Evolutionary conservation across 2,113 vertebrate genomes (phyloP).

Genomic region (Oryzias celebensis): DNA sequence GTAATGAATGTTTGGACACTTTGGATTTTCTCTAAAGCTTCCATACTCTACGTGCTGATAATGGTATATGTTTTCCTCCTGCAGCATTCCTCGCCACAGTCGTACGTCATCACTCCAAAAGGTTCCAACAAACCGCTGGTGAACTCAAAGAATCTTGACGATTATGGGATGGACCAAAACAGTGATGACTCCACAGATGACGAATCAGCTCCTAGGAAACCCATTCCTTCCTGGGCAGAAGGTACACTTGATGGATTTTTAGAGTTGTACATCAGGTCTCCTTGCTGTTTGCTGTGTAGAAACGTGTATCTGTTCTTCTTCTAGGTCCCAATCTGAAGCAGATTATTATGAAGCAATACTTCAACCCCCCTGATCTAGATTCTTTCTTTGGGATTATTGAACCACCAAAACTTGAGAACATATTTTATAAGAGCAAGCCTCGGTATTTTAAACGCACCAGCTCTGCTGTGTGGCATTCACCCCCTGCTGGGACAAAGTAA

Average conservation of each 20-base stretch:
- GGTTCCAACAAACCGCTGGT: slow-evolving; percentile 63
- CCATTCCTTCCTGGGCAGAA: slow-evolving; percentile 89
- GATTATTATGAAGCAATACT: slow-evolving; percentile 85
- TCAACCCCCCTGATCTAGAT: slow-evolving; percentile 78
- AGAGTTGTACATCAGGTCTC: too few species aligned
- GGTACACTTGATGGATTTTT: slow-evolving; percentile 1
- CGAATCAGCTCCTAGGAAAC: slow-evolving; percentile 89
- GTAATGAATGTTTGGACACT: slow-evolving; percentile 27
- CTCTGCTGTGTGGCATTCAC: slow-evolving; percentile 92
- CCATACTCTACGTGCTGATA: not conserved
- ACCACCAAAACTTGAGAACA: slow-evolving; percentile 82
- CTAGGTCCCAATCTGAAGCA: slow-evolving; percentile 83
- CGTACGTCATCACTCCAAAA: slow-evolving; percentile 88
- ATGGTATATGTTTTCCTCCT: not conserved
- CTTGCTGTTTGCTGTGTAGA: not conserved
- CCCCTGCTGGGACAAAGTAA: slow-evolving; percentile 70
- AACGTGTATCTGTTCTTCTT: not conserved
- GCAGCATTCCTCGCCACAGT: slow-evolving; percentile 78
- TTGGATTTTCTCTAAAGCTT: too few species aligned
- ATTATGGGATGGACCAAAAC: slow-evolving; percentile 95
- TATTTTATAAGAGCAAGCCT: slow-evolving; percentile 92
- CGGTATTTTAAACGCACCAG: slow-evolving; percentile 95
- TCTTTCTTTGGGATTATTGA: slow-evolving; percentile 81
- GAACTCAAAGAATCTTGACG: slow-evolving; percentile 58
- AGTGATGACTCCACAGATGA: slow-evolving; percentile 96